Evolutionary conservation across 37 sponge, comb jelly and placozoan species (phyloP).

Genomic region (Diacarnus erythraeanus): DNA sequence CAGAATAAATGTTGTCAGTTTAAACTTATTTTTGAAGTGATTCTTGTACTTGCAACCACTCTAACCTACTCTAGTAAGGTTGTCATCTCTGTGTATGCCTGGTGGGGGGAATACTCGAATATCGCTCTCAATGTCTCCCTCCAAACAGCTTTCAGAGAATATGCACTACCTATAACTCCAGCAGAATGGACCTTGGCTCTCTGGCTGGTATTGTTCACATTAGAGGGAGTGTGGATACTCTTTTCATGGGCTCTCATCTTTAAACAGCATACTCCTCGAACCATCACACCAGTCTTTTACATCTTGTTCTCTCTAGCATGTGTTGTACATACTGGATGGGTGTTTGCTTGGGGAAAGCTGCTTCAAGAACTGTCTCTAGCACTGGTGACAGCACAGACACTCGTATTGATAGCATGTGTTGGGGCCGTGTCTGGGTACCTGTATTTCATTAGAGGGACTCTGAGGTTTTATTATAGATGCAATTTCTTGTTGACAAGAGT

Average conservation of each 20-base stretch:
- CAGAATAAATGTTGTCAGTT: not conserved
- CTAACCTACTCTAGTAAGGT: not conserved
- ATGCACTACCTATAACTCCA: conserved; percentile 14
- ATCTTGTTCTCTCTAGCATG: conserved; percentile 10
- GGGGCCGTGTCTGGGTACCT: not conserved
- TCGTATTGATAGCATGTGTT: not conserved
- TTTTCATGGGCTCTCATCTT: conserved; percentile 53
- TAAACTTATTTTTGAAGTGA: not conserved
- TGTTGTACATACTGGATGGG: conserved; percentile 36
- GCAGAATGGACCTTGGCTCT: conserved; percentile 48
- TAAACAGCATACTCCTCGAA: conserved; percentile 14
- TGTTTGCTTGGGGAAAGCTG: conserved; percentile 43
- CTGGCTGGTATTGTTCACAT: conserved; percentile 54
- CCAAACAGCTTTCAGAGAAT: not conserved
- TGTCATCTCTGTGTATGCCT: not conserved
- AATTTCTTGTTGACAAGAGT: conserved; percentile 13
- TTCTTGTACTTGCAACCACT: not conserved
- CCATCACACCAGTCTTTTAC: conserved; percentile 21
- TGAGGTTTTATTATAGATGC: not conserved
- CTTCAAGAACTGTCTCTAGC: conserved; percentile 33
- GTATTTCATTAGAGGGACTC: not conserved
- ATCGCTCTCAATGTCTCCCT: not conserved
- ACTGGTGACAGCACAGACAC: conserved; percentile 15
- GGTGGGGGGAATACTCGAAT: conserved; percentile 11
- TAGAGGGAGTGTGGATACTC: conserved; percentile 41